Evolutionary conservation across 37 sponge, comb jelly and placozoan genomes (phyloP).

Genomic region (Spongilla lacustris): DNA sequence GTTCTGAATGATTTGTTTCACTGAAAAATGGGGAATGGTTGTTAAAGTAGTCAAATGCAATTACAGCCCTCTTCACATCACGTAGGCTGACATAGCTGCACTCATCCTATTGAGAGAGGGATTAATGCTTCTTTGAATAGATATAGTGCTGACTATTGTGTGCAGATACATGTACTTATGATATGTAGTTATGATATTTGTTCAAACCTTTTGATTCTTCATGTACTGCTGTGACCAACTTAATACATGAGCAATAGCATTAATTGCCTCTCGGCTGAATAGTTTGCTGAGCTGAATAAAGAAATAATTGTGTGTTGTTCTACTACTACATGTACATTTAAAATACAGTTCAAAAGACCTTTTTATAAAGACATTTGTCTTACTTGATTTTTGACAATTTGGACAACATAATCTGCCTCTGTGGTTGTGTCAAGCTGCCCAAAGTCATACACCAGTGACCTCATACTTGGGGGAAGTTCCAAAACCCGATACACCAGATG

Average conservation of each 20-base stretch:
- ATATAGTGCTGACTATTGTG: too few relatives aligned
- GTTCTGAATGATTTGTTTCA: background rate
- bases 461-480: slow-evolving; percentile 77
- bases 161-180: too few relatives aligned
- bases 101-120: slow-evolving; percentile 56
- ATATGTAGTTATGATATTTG: background rate
- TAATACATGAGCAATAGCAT: slow-evolving; percentile 53
- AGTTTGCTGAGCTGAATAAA: background rate
- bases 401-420: slow-evolving; percentile 47
- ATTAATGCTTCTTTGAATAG: too few relatives aligned
- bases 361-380: background rate
- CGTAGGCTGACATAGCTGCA: slow-evolving; percentile 88
- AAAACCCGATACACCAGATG: slow-evolving; percentile 85
- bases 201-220: slow-evolving; percentile 74
- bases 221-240: slow-evolving; percentile 76
- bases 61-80: slow-evolving; percentile 83
- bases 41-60: slow-evolving; percentile 74
- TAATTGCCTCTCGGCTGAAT: background rate
- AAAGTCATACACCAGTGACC: slow-evolving; percentile 87
- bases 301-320: background rate
- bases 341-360: background rate
- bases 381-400: slow-evolving; percentile 73
- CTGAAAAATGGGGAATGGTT: background rate
- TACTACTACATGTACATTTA: background rate
- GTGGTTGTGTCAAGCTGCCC: slow-evolving; percentile 60